A percentile compares a stretch with the other conserved stretches of the same genome.
phyloP scores from a whole-genome alignment of 2,797 vertebrate species.

The Myotis planiceps region DNA sequence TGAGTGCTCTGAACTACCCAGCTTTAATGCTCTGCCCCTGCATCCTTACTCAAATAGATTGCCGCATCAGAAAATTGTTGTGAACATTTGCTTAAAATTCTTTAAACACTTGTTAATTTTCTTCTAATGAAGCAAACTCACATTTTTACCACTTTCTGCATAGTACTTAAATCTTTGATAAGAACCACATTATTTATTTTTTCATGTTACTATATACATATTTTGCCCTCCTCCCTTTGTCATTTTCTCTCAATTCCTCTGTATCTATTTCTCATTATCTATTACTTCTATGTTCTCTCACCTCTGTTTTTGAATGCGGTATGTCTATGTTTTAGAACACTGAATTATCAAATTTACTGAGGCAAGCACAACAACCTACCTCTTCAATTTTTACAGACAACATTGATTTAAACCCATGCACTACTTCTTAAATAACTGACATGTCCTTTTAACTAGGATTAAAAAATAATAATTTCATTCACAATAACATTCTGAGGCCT shows the following conservation, averaged over 20 bases:
- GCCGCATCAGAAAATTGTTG: constrained; percentile 51
- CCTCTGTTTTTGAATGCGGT: not conserved
- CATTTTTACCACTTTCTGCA: constrained; percentile 1
- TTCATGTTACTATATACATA: not conserved
- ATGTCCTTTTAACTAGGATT: not conserved
- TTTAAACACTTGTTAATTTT: constrained; percentile 63
- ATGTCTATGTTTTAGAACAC: not conserved
- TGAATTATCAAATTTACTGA: not conserved
- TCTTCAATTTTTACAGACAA: not conserved
- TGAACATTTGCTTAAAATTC: constrained; percentile 55
- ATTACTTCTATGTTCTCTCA: not conserved
- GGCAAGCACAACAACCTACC: not conserved
- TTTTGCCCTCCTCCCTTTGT: not conserved
- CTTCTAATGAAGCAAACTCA: constrained; percentile 67
- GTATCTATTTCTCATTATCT: not conserved
- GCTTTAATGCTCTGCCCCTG: constrained; percentile 57
- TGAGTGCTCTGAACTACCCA: constrained; percentile 36
- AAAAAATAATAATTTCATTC: not conserved
- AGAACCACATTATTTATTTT: not conserved
- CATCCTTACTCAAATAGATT: constrained; percentile 75
- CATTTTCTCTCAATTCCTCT: not conserved
- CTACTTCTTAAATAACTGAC: not conserved
- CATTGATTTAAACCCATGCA: not conserved
- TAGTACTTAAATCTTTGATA: not conserved
- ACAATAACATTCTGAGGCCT: not conserved